Base-by-base conservation (phyloP, 2,888 invertebrate species). In the Melanchra persicariae region DNA sequence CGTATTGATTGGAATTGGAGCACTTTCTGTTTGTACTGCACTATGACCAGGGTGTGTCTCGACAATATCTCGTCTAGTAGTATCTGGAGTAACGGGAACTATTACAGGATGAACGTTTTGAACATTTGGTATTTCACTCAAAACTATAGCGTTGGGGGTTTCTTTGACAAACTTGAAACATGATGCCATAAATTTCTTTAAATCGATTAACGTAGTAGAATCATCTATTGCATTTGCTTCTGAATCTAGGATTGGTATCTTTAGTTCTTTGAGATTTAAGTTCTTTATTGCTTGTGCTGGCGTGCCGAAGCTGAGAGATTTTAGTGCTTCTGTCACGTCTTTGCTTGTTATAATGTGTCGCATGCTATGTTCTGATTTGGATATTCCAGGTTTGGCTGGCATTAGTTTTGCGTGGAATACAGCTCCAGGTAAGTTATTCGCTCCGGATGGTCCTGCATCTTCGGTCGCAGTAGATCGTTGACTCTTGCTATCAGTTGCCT, bases 361-460 rank as follows among this genome's bases (percentile, higher is more conserved):
- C 51, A 96, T 88, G 69, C 88, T 94, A 70, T 95, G 95, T 81
- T 96, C 95, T 1, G 95, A 96, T 89, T 95, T 96, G 0, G 95
- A 96, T 55, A 93, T 83, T 1, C 94, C 93, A 65, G 92, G 85
- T 81, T 88, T 92, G 6, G 87, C 66, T 67, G 64, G 87, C 74
- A 65, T 54, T 26, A 61, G 52, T 81, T 87, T 91, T 0, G 83
- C 77, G 4, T 73, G 86, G 8, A 82, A 87, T 1, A 94, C 83
- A 4, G 93, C 85, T n/a, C 95, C 95, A 2, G 95, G 95, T 60
- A 95, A 72, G 40, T 86, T 77, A 45, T 84, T 75, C 6, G 87
- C 69, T 45, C 89, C 88, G n/a, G 95, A 95, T 8, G 94, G 94
- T 22, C 95, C 95, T 58, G 95, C 94, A 87, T 92, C 93, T 66